Evolutionary conservation across 2,113 vertebrate species (phyloP).

Genomic region (Barnardius zonarius): DNA sequence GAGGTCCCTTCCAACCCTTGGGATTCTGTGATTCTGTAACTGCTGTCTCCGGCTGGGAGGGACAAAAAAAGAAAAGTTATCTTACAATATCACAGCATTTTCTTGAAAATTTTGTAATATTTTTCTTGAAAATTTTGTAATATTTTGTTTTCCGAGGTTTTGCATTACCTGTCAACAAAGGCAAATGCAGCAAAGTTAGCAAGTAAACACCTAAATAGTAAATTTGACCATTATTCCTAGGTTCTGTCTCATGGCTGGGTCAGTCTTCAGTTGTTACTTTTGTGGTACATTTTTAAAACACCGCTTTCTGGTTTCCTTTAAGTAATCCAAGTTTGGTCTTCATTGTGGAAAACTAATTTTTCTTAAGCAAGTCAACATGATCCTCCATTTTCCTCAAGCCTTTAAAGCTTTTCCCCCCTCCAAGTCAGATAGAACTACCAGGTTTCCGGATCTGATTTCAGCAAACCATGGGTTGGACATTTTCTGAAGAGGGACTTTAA

Average conservation of each 20-base stretch:
- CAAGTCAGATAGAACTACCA: not conserved
- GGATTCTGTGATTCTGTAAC: too few relatives aligned
- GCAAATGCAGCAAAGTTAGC: not conserved
- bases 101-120: not conserved
- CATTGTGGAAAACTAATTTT: not conserved
- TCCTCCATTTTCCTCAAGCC: not conserved
- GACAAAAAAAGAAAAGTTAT: not conserved
- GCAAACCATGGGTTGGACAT: not conserved
- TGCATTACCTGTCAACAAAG: not conserved
- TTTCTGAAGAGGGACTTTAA: slow-evolving; percentile 21
- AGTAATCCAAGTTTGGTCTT: not conserved
- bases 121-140: not conserved
- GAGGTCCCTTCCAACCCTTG: too few relatives aligned
- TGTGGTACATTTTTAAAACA: not conserved
- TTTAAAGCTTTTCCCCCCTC: not conserved
- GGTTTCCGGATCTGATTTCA: not conserved
- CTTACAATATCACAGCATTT: not conserved
- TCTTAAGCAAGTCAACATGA: not conserved
- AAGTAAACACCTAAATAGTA: not conserved
- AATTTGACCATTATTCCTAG: not conserved
- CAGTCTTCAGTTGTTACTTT: not conserved
- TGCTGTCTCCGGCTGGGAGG: accelerated
- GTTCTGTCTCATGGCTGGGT: not conserved
- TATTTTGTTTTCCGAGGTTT: not conserved
- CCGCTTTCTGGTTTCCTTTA: not conserved